These are phyloP conservation scores for Cathartes aura DNA, from an alignment of 2,113 vertebrate genomes.

Conservation along the genomic window DNA sequence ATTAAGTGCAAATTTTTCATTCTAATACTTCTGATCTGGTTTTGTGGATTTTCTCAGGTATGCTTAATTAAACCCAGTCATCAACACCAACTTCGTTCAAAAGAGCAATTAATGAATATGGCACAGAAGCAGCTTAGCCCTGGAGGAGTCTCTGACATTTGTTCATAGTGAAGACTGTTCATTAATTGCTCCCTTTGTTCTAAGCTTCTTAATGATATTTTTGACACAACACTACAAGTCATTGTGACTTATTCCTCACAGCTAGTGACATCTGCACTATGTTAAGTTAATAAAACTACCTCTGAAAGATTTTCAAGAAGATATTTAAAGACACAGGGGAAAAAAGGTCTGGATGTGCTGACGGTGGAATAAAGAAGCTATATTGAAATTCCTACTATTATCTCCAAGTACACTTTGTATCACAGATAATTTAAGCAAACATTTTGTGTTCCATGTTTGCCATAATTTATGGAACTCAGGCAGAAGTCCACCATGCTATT, in stretches of 20 bases:
- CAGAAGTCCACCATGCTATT: neutral
- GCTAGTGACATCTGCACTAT: neutral
- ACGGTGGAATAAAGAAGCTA: neutral
- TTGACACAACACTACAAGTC: slow-evolving; percentile 26
- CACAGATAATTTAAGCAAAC: neutral
- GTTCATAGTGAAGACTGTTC: neutral
- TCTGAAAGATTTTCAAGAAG: slow-evolving; percentile 14
- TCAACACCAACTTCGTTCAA: slow-evolving; percentile 27
- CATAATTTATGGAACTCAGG: neutral
- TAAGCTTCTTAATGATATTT: slow-evolving; percentile 5
- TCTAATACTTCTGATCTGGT: neutral
- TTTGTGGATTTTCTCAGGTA: slow-evolving; percentile 32
- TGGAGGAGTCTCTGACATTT: slow-evolving; percentile 21
- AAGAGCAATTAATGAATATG: slow-evolving; percentile 53
- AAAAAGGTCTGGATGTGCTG: neutral
- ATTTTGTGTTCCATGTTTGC: neutral
- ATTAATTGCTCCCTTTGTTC: slow-evolving; percentile 56
- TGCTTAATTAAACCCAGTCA: slow-evolving; percentile 53
- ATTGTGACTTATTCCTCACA: slow-evolving; percentile 1
- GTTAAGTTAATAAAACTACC: slow-evolving; percentile 27
- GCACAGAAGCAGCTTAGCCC: slow-evolving; percentile 37
- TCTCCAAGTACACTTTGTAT: neutral
- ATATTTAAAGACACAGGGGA: neutral
- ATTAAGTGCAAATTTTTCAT: neutral
- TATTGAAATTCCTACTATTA: neutral